Conservation (phyloP, 2,797 vertebrate species). For the Melopsittacus undulatus region DNA sequence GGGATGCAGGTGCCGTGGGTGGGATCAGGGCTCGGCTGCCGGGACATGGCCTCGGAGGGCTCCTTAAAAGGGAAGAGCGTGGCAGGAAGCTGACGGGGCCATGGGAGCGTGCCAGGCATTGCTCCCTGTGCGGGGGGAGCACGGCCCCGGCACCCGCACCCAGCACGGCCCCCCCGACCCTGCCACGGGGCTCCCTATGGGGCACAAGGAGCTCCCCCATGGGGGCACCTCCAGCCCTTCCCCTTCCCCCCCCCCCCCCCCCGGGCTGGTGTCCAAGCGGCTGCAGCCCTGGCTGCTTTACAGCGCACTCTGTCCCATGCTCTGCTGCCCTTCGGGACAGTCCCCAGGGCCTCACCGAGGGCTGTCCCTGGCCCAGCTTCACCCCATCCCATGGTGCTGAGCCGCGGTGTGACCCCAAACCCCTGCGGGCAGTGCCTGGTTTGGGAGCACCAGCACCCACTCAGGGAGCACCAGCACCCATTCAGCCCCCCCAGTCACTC, state of each 20-base stretch:
- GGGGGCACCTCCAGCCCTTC: neutral
- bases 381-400: accelerated
- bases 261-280: neutral
- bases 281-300: conserved; percentile 5
- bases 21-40: neutral
- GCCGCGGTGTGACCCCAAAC: accelerated
- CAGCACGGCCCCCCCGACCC: accelerated
- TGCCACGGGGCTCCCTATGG: accelerated
- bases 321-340: neutral
- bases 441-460: neutral
- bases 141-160: neutral
- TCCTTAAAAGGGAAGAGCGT: conserved; percentile 33
- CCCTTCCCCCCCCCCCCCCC: neutral
- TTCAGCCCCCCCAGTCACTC: accelerated
- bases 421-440: accelerated
- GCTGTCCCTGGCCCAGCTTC: neutral
- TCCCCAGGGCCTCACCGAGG: neutral
- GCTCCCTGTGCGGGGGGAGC: neutral
- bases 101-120: neutral
- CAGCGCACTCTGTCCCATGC: conserved; percentile 2
- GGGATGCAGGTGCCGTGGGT: neutral
- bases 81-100: neutral
- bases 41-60: neutral
- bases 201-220: accelerated
- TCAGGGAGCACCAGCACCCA: neutral